Base-by-base conservation (phyloP, 2,797 vertebrate genomes). In the Odontamblyopus lacepedii region DNA sequence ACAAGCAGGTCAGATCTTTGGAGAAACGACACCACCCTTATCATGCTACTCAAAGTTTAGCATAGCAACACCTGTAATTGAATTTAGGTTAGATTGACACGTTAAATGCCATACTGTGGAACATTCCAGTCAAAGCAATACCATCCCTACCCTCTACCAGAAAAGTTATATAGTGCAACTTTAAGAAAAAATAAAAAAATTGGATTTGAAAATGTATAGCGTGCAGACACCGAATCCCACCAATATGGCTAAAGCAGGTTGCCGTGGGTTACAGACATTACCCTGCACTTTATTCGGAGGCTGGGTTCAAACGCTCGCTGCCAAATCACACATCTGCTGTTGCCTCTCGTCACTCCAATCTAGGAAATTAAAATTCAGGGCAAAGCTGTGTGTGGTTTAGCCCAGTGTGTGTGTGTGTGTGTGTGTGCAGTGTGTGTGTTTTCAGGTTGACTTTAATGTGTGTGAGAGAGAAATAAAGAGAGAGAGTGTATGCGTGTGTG, bases 261-360 rank as follows among this genome's bases (percentile, higher is more conserved):
- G 15, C 48, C 66, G 56, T 68, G 50, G 5, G 16, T 29, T 18
- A 6, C 51, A 65, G 53, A 70, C 62, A 66, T 27, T 55, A 60
- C 51, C 38, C 70, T 65, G 69, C 64, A 51, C 51, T 75, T 69
- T 74, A 70, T 74, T 79, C 64, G 63, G 76, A 78, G 13, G 26
- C 53, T 69, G 35, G 71, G 70, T 53, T 72, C 67, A 65, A 78
- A 48, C 63, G 16, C 51, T 77, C 6, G 64, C 74, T 82, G 83
- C 89, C 78, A 89, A 90, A 85, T 67, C 65, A 15, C 85, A 90
- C 90, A 92, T 90, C 88, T 92, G 92, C 83, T 88, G 78, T 76
- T 63, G 73, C 78, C 79, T 80, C 77, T 72, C 57, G 59, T 51
- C 76, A 75, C 79, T 84, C 72, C 78, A 81, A 86, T 91, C 87